Percentiles rank a stretch among this genome's conserved stretches.
phyloP scores from a whole-genome alignment of 2,797 vertebrate genomes.

The Urosaurus nigricauda region DNA sequence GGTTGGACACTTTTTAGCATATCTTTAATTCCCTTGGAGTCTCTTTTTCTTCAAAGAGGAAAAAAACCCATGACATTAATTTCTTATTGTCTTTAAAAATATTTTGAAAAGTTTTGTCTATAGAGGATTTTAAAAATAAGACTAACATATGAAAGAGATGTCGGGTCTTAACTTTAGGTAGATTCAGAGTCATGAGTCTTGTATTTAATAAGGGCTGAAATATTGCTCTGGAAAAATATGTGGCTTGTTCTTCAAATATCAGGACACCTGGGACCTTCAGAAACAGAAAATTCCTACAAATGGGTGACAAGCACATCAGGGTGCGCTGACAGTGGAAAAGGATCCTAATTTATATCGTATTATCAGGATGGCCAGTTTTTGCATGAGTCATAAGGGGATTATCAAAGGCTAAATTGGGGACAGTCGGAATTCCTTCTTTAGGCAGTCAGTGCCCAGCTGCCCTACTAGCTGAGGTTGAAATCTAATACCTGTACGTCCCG shows the following conservation, averaged over 20 bases:
- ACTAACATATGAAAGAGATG: background rate
- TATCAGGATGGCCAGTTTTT: background rate
- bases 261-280: background rate
- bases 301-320: background rate
- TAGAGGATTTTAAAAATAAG: background rate
- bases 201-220: background rate
- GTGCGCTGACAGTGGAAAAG: constrained; percentile 16
- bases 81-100: background rate
- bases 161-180: background rate
- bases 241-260: background rate
- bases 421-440: constrained; percentile 17
- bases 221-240: background rate
- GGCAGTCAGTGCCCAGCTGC: background rate
- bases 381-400: constrained; percentile 26
- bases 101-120: background rate
- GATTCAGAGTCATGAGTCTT: background rate
- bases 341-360: background rate
- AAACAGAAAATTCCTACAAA: background rate
- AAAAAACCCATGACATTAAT: background rate
- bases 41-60: background rate
- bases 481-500: background rate
- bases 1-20: background rate
- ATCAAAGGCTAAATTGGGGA: constrained; percentile 13
- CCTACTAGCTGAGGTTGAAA: background rate
- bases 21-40: background rate